Base-by-base conservation (phyloP, 2,113 vertebrate species). In the Reinhardtius hippoglossoides region DNA sequence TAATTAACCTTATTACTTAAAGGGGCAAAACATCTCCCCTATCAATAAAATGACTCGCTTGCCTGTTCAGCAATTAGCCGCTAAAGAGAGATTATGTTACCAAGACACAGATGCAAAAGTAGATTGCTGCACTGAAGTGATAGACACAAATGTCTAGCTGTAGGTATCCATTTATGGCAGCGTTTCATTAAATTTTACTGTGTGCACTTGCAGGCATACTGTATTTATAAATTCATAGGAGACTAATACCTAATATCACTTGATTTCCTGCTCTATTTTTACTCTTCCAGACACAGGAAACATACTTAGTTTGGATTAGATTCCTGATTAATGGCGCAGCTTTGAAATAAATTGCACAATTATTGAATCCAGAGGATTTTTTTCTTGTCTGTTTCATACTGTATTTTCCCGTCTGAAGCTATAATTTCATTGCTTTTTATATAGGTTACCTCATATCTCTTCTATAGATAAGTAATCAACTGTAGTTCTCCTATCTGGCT, bases 1-100 rank as follows among this genome's bases (percentile, higher is more conserved):
- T 93, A 90, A 94, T 94, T 94, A 95, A 92, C 93, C 93, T 93
- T 91, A 86, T 90, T 92, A 89, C 89, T 88, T 88, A 79, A 87
- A 91, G 90, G 84, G 82, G 66, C 81, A 75, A 79, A 87, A 71
- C 87, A 83, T 87, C 84, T 88, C 88, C 86, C 88, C 77, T 71
- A 89, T 90, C 91, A 91, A 91, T 92, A 91, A 90, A 87, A 91
- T 67, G 14, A 67, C 80, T 72, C 31, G 78, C 71, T 76, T 85
- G 85, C 64, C 78, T 83, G 69, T 78, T 81, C 81, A 81, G 85
- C 85, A 89, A 82, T 88, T 68, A 88, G 83, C 60, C 91, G 82
- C 91, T 76, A 42, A 87, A 91, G 90, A 86, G 82, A 82, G 78
- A 90, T 91, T 84, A 91, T 46, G 56, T 71, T 78, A 64, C 67